Evolutionary conservation across 2,797 vertebrate genomes (phyloP).

Genomic region (Lepidocolaptes lacrymiger): DNA sequence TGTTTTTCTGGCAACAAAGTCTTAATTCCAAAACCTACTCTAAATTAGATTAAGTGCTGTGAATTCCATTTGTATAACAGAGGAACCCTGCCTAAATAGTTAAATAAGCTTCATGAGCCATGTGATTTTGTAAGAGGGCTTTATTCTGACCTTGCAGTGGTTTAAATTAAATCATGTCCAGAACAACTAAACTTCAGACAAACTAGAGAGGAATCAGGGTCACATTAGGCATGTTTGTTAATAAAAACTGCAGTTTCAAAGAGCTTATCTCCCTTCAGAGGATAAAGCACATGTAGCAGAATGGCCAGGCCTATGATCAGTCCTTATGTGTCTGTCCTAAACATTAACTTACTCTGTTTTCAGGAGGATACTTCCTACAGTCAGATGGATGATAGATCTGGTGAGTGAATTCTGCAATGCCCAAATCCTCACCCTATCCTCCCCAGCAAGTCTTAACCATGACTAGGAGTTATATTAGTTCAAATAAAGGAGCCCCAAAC

Average conservation of each 20-base stretch:
- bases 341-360: not conserved
- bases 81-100: not conserved
- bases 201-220: not conserved
- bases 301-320: not conserved
- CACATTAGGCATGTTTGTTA: not conserved
- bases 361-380: not conserved
- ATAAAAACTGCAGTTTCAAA: not conserved
- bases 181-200: not conserved
- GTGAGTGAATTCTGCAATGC: not conserved
- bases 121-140: conserved; percentile 1
- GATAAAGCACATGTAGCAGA: not conserved
- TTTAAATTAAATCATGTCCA: not conserved
- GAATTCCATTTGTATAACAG: conserved; percentile 14
- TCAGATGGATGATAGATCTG: not conserved
- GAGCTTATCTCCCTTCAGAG: not conserved
- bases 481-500: not conserved
- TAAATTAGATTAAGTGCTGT: conserved; percentile 16
- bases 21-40: not conserved
- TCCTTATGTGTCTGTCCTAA: not conserved
- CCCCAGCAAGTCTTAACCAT: not conserved
- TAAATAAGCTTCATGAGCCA: conserved; percentile 1
- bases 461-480: not conserved
- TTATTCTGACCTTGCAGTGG: not conserved
- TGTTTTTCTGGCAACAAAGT: not conserved
- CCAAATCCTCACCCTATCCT: not conserved